Evolutionary conservation across 2,113 vertebrate species (phyloP), one percentile per base, ranked within the genome.

Genomic region (Pygoscelis antarcticus): DNA sequence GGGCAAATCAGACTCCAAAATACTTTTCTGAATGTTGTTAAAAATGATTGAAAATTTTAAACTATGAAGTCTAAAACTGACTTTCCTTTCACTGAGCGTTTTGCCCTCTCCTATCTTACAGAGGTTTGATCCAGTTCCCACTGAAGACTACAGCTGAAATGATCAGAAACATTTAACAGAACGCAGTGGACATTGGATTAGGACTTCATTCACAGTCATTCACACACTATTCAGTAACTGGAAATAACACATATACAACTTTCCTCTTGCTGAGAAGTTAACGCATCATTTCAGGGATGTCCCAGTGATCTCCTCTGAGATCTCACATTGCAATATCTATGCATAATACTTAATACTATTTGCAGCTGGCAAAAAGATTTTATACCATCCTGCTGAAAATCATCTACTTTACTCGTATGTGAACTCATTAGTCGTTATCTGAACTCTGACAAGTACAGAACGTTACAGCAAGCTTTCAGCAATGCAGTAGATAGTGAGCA

Each of bases 341-440:
- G 52, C 32, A 60, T 32, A 54, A 29, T 46, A 47, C 15, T 58
- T 72, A 25, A 36, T 55, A 22, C 29, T 61, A 60, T 61, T 49
- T 77, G 26, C 61, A 92, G 47, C 36, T 92, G 71, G 38, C 69
- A 94, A 90, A 44, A 77, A 34, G 49, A 52, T 62, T 83, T 78
- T 69, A 42, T 34, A 49, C 47, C 42, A 44, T 16, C 72, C 71
- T 62, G 51, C 26, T 57, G 51, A 89, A 89, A 82, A 91, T 10
- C 1, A 0, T 55, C 49, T 55, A 14, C 68, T 70, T 86, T 17
- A 44, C 26, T 60, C 4, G 6, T 44, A 14, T 1, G 0, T 25
- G 8, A 75, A 49, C 40, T 61, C 5, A 1, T 44, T 64, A 52
- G 69, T 57, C 16, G 14, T 69, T 79, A 65, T 65, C 65, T 84